A percentile compares a stretch with the other conserved stretches of the same genome.
phyloP scores from a whole-genome alignment of 2,888 invertebrate genomes.

The Acanthoscelides obtectus region DNA sequence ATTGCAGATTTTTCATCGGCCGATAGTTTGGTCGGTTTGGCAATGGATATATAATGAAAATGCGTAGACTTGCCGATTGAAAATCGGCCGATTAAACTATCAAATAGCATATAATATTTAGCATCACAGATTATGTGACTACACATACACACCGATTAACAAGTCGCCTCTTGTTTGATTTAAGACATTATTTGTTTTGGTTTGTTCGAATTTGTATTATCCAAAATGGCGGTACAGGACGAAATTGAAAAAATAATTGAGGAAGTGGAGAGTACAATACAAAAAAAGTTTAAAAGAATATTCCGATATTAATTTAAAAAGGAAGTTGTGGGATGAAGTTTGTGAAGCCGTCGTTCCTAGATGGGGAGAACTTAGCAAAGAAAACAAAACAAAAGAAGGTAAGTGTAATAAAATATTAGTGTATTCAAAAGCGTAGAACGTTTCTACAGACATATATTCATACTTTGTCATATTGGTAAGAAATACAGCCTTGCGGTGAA shows the following conservation, averaged over 20 bases:
- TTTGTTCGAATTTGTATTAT: background rate
- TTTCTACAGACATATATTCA: constrained; percentile 8
- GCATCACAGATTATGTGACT: constrained; percentile 7
- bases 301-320: background rate
- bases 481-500: constrained; percentile 16
- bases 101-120: constrained; percentile 13
- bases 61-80: too few relatives aligned
- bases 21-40: too few relatives aligned
- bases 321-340: background rate
- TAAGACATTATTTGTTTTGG: background rate
- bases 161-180: constrained; percentile 9
- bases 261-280: background rate
- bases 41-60: too few relatives aligned
- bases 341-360: background rate
- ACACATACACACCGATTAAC: constrained; percentile 11
- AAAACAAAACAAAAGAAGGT: constrained; percentile 21
- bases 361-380: constrained; percentile 18
- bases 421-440: too few relatives aligned
- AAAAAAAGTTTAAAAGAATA: background rate
- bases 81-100: constrained; percentile 17
- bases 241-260: background rate
- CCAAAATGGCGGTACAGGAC: background rate
- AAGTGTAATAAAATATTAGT: constrained; percentile 7
- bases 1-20: too few relatives aligned
- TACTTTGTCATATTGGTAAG: constrained; percentile 22